These are phyloP conservation scores for Cydia fagiglandana DNA, from an alignment of 1,140 invertebrate genomes.

Conservation along the genomic window DNA sequence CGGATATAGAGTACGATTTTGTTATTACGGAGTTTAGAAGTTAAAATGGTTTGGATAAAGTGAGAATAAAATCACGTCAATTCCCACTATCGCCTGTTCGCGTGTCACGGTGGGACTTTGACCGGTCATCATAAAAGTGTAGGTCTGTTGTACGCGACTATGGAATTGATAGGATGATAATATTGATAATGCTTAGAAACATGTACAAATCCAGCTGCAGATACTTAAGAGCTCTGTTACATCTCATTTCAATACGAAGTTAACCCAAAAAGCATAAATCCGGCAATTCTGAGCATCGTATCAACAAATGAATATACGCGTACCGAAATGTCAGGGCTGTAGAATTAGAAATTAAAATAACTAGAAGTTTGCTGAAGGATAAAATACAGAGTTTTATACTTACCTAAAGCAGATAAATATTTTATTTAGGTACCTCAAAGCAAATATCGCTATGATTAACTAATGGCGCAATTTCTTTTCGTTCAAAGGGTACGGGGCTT, in stretches of 20 bases:
- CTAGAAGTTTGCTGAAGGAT: no score
- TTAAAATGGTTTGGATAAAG: constrained; percentile 5
- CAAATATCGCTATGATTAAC: background rate
- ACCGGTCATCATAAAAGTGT: constrained; percentile 3
- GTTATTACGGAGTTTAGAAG: background rate
- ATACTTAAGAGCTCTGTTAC: no score
- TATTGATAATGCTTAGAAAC: background rate
- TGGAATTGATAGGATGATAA: background rate
- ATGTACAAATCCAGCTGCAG: background rate
- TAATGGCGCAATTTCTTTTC: background rate
- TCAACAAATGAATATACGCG: no score
- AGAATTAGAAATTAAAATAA: no score
- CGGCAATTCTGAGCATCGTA: no score
- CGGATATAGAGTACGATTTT: background rate
- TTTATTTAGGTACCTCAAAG: background rate
- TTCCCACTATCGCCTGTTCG: constrained; percentile 21
- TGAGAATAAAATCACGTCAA: constrained; percentile 25
- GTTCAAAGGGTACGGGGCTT: background rate
- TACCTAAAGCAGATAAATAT: background rate
- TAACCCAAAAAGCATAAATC: no score
- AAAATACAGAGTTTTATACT: background rate
- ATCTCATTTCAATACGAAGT: no score
- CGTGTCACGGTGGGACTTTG: constrained; percentile 22
- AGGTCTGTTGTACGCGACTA: background rate
- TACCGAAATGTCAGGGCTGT: no score